phyloP scores from a whole-genome alignment of 2,797 vertebrate species.

The Diplodus sargus region DNA sequence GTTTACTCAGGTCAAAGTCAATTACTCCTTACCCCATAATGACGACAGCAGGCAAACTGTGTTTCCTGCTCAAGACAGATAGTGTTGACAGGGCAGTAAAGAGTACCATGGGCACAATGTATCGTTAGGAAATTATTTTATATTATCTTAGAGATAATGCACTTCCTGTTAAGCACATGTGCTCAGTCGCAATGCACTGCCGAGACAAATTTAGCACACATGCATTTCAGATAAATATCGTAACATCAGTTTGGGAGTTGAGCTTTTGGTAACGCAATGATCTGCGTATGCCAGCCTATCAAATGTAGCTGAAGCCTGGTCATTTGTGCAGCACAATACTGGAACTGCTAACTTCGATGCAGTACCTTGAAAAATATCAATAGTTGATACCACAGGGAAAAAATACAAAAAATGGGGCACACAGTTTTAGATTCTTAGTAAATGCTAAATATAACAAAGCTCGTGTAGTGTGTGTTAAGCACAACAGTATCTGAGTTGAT shows the following conservation, averaged over 20 bases:
- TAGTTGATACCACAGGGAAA: no score
- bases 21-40: slow-evolving; percentile 3
- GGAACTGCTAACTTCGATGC: no score
- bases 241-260: slow-evolving; percentile 24
- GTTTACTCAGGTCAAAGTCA: slow-evolving; percentile 13
- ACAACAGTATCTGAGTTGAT: no score
- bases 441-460: no score
- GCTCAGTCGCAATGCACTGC: slow-evolving; percentile 6
- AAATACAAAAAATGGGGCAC: no score
- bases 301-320: neutral
- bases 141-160: slow-evolving; percentile 5
- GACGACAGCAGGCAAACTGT: slow-evolving; percentile 24
- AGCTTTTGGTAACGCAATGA: slow-evolving; percentile 5
- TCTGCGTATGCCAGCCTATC: neutral
- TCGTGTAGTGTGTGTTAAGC: no score
- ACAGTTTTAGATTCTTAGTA: no score
- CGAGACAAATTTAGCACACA: slow-evolving; percentile 3
- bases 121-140: slow-evolving; percentile 9
- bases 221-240: slow-evolving; percentile 10
- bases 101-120: neutral
- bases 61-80: slow-evolving; percentile 33
- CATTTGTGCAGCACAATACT: no score
- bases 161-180: slow-evolving; percentile 13
- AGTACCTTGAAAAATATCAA: no score
- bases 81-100: slow-evolving; percentile 17